These are phyloP conservation scores for Orgyia antiqua DNA, from an alignment of 2,888 invertebrate genomes.

Conservation along the genomic window DNA sequence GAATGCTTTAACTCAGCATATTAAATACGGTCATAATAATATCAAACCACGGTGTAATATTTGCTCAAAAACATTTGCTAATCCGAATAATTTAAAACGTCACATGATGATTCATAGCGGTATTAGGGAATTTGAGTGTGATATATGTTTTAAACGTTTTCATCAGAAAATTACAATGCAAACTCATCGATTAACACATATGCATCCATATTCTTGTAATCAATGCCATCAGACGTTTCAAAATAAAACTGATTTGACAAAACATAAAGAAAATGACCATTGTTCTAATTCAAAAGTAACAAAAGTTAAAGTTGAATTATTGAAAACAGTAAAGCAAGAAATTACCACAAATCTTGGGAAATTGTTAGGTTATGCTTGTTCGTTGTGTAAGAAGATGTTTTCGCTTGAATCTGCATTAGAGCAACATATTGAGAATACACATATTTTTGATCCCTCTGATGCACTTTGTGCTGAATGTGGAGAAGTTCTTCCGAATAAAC, in stretches of 20 bases:
- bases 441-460: slow-evolving; percentile 53
- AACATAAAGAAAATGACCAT: slow-evolving; percentile 46
- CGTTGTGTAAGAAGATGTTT: slow-evolving; percentile 69
- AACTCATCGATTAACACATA: slow-evolving; percentile 63
- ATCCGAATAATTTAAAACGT: slow-evolving; percentile 67
- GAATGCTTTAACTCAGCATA: slow-evolving; percentile 64
- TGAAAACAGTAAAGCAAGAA: slow-evolving; percentile 64
- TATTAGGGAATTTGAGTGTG: slow-evolving; percentile 65
- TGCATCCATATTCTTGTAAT: slow-evolving; percentile 53
- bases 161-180: slow-evolving; percentile 73
- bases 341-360: slow-evolving; percentile 60
- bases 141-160: slow-evolving; percentile 65
- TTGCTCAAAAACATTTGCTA: slow-evolving; percentile 69
- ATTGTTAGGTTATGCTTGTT: slow-evolving; percentile 62
- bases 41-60: slow-evolving; percentile 60
- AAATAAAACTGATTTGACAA: slow-evolving; percentile 35
- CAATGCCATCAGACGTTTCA: slow-evolving; percentile 57
- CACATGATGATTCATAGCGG: slow-evolving; percentile 73
- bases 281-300: slow-evolving; percentile 48
- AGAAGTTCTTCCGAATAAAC: slow-evolving; percentile 51
- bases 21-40: slow-evolving; percentile 65
- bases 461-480: slow-evolving; percentile 57
- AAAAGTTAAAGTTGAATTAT: slow-evolving; percentile 58
- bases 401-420: slow-evolving; percentile 63
- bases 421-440: slow-evolving; percentile 59